A percentile compares a stretch with the other conserved stretches of the same genome.
phyloP scores from a whole-genome alignment of 1,140 invertebrate genomes.

The Dryas iulia region DNA sequence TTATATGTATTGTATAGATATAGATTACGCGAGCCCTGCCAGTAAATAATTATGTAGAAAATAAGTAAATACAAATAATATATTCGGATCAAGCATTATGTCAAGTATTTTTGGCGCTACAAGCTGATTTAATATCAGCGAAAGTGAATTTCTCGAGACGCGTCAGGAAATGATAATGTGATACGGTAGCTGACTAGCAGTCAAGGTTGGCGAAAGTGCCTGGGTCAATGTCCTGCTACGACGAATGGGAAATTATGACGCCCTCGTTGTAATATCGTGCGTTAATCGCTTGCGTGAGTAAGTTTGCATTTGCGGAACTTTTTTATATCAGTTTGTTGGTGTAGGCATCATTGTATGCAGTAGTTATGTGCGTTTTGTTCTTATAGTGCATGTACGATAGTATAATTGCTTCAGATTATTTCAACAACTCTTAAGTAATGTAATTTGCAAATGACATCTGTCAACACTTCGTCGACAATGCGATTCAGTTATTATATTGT shows the following conservation, averaged over 20 bases:
- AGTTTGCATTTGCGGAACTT: conserved; percentile 30
- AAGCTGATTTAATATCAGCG: conserved; percentile 43
- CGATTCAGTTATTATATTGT: too few relatives aligned
- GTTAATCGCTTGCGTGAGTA: conserved; percentile 31
- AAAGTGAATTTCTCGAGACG: conserved; percentile 68
- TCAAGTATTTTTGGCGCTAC: neutral
- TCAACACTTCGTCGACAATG: too few relatives aligned
- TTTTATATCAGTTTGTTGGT: conserved; percentile 1
- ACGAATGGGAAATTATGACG: conserved; percentile 36
- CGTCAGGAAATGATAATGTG: conserved; percentile 55
- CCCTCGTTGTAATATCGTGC: conserved; percentile 24
- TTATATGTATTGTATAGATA: too few relatives aligned
- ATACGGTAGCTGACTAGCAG: conserved; percentile 24
- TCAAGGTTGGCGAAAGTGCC: conserved; percentile 75
- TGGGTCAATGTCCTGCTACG: conserved; percentile 48
- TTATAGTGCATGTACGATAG: neutral
- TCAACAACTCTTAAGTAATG: neutral
- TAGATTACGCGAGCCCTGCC: too few relatives aligned
- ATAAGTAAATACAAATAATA: too few relatives aligned
- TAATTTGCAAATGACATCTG: too few relatives aligned
- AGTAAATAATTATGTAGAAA: too few relatives aligned
- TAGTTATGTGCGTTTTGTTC: neutral
- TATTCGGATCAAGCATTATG: neutral
- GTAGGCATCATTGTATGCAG: neutral
- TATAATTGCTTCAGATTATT: neutral